Conservation (phyloP, 2,113 vertebrate genomes). For the Tonatia bakeri region DNA sequence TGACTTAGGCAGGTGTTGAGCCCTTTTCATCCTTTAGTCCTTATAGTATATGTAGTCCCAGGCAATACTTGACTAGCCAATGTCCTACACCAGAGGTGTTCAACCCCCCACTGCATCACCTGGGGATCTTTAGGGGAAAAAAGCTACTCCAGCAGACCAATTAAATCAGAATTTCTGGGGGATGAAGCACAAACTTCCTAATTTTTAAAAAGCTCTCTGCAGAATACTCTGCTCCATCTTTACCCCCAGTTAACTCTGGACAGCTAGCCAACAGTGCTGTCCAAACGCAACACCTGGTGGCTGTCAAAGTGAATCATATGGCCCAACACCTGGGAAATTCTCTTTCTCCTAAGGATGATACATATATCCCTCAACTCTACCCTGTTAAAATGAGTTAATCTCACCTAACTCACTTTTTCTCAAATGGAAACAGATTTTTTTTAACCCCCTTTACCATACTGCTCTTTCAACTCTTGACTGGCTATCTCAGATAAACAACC, state of each 20-base stretch:
- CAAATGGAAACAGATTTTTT: not conserved
- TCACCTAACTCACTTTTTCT: not conserved
- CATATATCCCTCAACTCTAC: not conserved
- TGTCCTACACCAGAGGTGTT: not conserved
- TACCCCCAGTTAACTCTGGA: not conserved
- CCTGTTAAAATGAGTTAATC: not conserved
- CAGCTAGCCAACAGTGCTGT: not conserved
- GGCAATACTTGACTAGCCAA: not conserved
- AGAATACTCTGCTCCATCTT: not conserved
- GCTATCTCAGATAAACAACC: not conserved
- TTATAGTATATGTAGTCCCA: not conserved
- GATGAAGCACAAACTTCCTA: not conserved
- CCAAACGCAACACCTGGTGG: not conserved
- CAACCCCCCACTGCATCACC: not conserved
- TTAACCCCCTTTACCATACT: not conserved
- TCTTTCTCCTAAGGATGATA: not conserved
- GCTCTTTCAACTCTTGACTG: not conserved
- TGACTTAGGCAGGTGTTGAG: not conserved
- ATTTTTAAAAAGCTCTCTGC: not conserved
- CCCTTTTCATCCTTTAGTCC: not conserved
- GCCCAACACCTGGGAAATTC: not conserved
- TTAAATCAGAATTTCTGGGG: not conserved
- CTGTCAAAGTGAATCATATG: not conserved
- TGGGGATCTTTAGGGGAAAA: not conserved
- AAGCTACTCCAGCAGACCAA: not conserved